phyloP scores from a whole-genome alignment of 2,113 vertebrate genomes.

The Osmerus mordax region DNA sequence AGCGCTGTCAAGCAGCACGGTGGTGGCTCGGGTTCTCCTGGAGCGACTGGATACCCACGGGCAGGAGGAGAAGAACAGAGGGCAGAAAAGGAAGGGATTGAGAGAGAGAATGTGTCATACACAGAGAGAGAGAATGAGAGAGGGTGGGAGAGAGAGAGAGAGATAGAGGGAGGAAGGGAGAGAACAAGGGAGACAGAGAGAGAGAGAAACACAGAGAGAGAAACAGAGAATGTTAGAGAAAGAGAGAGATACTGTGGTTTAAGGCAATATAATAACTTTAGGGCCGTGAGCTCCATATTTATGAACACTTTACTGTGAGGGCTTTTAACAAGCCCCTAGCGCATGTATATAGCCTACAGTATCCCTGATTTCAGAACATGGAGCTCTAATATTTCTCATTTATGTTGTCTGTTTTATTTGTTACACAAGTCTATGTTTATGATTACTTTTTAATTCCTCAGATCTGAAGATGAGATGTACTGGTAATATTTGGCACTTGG shows the following conservation, averaged over 20 bases:
- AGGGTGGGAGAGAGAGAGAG: background rate
- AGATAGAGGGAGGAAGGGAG: background rate
- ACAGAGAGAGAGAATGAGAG: background rate
- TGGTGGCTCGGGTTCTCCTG: constrained; percentile 29
- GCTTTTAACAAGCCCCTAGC: too few species aligned
- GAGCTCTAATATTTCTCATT: too few species aligned
- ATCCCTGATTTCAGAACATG: too few species aligned
- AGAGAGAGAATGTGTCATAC: background rate
- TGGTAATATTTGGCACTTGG: too few species aligned
- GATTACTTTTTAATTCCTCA: too few species aligned
- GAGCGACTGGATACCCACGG: constrained; percentile 34
- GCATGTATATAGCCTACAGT: too few species aligned
- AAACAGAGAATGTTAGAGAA: background rate
- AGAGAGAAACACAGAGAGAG: background rate
- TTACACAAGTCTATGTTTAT: too few species aligned
- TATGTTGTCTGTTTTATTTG: too few species aligned
- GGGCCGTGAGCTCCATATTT: too few species aligned
- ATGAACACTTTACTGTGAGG: too few species aligned
- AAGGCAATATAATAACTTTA: background rate
- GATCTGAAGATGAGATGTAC: too few species aligned
- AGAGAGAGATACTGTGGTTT: background rate
- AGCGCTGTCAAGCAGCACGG: constrained; percentile 44
- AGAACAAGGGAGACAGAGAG: background rate
- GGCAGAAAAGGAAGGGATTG: background rate
- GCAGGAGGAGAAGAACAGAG: background rate